phyloP scores from a whole-genome alignment of 2,888 invertebrate species.

The Melipona bicolor region DNA sequence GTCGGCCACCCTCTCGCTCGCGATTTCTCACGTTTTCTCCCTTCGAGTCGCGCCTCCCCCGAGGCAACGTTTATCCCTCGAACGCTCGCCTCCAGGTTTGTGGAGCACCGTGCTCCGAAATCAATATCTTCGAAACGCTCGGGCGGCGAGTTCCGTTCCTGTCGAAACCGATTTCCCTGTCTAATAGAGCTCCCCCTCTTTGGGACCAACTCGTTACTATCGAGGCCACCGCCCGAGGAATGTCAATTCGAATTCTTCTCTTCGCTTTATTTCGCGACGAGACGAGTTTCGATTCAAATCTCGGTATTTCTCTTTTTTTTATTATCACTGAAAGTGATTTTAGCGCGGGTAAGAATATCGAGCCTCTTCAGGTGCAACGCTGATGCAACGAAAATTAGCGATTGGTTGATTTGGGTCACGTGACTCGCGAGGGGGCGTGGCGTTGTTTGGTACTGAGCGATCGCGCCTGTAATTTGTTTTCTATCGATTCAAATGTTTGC shows the following conservation, averaged over 20 bases:
- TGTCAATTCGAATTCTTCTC: slow-evolving; percentile 1
- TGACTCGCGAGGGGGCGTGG: no score
- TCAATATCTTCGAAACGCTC: slow-evolving; percentile 62
- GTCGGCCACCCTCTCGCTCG: slow-evolving; percentile 49
- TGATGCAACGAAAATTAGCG: no score
- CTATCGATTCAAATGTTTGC: no score
- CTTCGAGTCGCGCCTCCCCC: slow-evolving; percentile 11
- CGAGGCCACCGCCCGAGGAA: neutral
- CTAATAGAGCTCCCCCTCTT: slow-evolving; percentile 24
- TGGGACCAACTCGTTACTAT: neutral
- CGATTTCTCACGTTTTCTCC: slow-evolving; percentile 66
- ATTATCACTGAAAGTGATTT: no score
- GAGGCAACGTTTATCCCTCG: slow-evolving; percentile 52
- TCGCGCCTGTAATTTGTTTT: no score
- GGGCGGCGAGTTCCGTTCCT: slow-evolving; percentile 35
- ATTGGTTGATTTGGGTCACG: no score
- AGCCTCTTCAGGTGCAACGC: no score
- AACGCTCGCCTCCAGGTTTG: slow-evolving; percentile 41
- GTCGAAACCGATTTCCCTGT: slow-evolving; percentile 51
- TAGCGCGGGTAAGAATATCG: no score
- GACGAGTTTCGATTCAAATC: no score
- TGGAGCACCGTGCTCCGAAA: slow-evolving; percentile 52
- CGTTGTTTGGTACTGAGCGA: no score
- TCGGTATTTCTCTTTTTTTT: no score
- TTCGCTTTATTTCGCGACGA: neutral